Evolutionary conservation across 2,888 invertebrate species (phyloP), one percentile per base, ranked within the genome.

Genomic region (Lithophane socia): DNA sequence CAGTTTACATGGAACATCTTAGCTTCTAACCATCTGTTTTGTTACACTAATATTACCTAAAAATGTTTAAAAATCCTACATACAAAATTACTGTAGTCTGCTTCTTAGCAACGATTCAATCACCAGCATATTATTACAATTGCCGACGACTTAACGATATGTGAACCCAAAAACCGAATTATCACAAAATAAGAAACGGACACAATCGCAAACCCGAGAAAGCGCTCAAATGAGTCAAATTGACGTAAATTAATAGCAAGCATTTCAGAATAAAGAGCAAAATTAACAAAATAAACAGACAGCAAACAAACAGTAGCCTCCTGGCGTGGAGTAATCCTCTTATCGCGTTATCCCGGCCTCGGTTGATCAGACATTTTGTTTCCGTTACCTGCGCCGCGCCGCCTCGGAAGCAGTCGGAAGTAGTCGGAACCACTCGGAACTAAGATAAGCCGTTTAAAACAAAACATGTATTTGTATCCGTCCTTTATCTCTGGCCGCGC

Each of bases 221-320:
- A 73, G 12, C 21, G 12, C 7, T 65, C 54, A 74, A 74, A 79
- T 78, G 47, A 75, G 73, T 77, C 61, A 79, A 82, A 75, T 66
- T 78, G 84, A 80, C 71, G 64, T 79, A 83, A 83, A 87, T 65
- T 78, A 77, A 88, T 81, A 68, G 87, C 72, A 29, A 69, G 29
- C 71, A 77, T 83, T 79, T 83, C 63, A 78, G 76, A 89, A 89
- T 88, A 91, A 90, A 90, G 84, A 90, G 89, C 84, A 84, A 91
- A 92, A 91, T 92, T 91, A 92, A 90, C 90, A 90, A 91, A 92
- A 93, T 92, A 92, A 92, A 92, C 91, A 90, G 90, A 87, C 85
- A 88, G 87, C 83, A 88, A 89, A 89, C 88, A 90, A 89, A 88
- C 88, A 85, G 88, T 82, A 84, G 89, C 82, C 86, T 86, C 84